These are phyloP conservation scores for Tolmerus cingulatus DNA, from an alignment of 2,888 invertebrate species.

Conservation along the genomic window DNA sequence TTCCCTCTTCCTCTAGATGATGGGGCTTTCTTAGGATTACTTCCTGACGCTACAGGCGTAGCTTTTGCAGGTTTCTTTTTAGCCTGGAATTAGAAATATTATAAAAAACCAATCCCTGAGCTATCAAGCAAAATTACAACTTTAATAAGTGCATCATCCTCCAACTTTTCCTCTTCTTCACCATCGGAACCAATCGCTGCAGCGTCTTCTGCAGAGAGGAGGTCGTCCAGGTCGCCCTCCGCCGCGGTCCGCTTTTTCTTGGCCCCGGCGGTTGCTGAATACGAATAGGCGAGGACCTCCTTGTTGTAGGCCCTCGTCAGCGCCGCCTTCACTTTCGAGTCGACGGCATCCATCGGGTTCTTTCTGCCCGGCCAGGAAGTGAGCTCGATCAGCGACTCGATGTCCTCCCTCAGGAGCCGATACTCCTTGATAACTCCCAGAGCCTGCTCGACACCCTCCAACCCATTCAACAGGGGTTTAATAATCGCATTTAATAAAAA, in stretches of 20 bases:
- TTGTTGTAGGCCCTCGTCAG: conserved; percentile 95
- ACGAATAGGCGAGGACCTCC: conserved; percentile 78
- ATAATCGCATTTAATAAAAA: conserved; percentile 79
- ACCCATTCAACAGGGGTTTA: conserved; percentile 76
- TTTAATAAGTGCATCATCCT: conserved; percentile 81
- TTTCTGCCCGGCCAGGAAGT: conserved; percentile 82
- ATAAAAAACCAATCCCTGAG: neutral
- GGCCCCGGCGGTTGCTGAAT: conserved; percentile 70
- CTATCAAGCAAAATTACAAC: neutral
- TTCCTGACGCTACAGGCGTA: conserved; percentile 51
- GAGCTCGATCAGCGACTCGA: conserved; percentile 87
- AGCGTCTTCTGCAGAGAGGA: conserved; percentile 58
- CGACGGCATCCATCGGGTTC: conserved; percentile 79
- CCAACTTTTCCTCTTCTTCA: conserved; percentile 70
- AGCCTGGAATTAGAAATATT: conserved; percentile 50
- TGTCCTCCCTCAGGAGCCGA: conserved; percentile 87
- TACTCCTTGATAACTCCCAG: conserved; percentile 83
- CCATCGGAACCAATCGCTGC: conserved; percentile 62
- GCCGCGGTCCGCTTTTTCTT: conserved; percentile 69
- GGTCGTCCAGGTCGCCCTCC: conserved; percentile 62
- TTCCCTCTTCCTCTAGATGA: conserved; percentile 5
- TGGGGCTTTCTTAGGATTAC: conserved; percentile 5
- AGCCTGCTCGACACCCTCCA: conserved; percentile 76
- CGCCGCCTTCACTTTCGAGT: conserved; percentile 88
- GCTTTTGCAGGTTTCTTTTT: conserved; percentile 56